Percentiles rank a stretch among this genome's conserved stretches.
These are phyloP conservation scores for Bombus haemorrhoidalis DNA, from an alignment of 1,140 invertebrate genomes.

Conservation along the genomic window DNA sequence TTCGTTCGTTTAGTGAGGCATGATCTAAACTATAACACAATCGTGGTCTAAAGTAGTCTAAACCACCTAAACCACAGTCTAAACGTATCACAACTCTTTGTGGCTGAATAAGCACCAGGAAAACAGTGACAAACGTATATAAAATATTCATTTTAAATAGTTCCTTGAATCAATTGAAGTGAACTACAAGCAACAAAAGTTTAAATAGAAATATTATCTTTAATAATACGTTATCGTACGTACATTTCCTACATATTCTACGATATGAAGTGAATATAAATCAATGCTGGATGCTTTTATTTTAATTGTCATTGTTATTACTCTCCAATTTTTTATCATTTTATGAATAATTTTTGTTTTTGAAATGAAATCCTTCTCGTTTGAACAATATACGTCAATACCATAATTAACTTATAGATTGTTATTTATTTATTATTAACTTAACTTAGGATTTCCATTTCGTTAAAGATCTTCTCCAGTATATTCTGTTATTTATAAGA, in stretches of 20 bases:
- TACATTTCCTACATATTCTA: neutral
- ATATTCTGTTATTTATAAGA: neutral
- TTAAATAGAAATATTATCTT: neutral
- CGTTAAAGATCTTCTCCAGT: too few species aligned
- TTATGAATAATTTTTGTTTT: neutral
- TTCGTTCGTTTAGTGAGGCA: too few species aligned
- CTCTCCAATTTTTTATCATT: neutral
- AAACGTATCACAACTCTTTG: neutral
- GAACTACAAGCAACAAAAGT: neutral
- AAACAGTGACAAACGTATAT: neutral
- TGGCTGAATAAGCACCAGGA: neutral
- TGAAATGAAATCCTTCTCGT: neutral
- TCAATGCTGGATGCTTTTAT: neutral
- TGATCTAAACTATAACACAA: too few species aligned
- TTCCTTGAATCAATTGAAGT: neutral
- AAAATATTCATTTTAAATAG: neutral
- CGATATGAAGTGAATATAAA: neutral
- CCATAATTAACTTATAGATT: neutral
- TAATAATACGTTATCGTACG: neutral
- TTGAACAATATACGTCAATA: neutral
- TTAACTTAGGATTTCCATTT: neutral
- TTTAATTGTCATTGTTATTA: neutral
- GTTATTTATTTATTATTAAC: too few species aligned
- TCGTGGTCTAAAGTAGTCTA: too few species aligned
- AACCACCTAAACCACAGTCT: too few species aligned